A percentile compares a stretch with the other conserved stretches of the same genome.
Evolutionary conservation across 2,797 vertebrate species (phyloP).

Genomic region (Molossus molossus): DNA sequence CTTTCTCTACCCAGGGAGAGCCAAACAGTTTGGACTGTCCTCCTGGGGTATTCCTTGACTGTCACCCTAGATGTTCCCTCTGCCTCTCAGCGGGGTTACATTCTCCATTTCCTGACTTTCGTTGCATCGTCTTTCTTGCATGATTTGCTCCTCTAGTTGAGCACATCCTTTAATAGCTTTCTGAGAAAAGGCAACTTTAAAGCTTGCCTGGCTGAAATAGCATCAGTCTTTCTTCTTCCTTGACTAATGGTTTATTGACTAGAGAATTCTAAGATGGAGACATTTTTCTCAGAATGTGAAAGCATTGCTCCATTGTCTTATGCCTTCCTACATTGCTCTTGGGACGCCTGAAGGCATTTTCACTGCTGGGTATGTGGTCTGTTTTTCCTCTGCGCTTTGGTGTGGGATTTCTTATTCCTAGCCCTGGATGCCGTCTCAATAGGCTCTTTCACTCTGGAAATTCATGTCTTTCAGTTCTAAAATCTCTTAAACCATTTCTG

Average conservation of each 20-base stretch:
- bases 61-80: background rate
- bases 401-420: background rate
- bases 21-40: background rate
- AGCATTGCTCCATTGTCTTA: background rate
- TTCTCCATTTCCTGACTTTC: background rate
- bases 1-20: background rate
- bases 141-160: background rate
- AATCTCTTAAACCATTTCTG: background rate
- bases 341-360: background rate
- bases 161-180: background rate
- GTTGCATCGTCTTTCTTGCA: background rate
- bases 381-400: background rate
- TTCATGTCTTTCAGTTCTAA: background rate
- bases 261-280: background rate
- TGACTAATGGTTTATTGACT: background rate
- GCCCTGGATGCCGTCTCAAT: background rate
- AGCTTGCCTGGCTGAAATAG: background rate
- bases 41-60: background rate
- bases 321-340: background rate
- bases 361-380: background rate
- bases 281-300: background rate
- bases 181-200: slow-evolving; percentile 13
- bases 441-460: background rate
- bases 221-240: background rate
- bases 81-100: background rate